A percentile compares a stretch with the other conserved stretches of the same genome.
These are phyloP conservation scores for Alligator sinensis DNA, from an alignment of 2,113 vertebrate species.

Conservation along the genomic window DNA sequence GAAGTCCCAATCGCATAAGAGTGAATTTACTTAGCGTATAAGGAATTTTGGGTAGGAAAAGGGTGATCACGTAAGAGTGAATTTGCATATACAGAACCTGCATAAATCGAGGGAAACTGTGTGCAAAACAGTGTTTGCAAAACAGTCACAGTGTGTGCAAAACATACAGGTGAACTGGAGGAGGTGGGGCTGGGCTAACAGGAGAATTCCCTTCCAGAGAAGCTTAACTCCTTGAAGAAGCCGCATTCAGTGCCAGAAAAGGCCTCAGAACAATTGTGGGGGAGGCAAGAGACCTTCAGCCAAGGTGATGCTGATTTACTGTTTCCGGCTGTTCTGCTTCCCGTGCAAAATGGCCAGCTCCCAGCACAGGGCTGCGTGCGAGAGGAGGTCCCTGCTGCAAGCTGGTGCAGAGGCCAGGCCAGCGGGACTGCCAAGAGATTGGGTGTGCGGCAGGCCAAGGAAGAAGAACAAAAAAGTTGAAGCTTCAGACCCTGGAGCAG, in stretches of 20 bases:
- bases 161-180: conserved; percentile 32
- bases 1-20: too few species aligned
- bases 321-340: conserved; percentile 52
- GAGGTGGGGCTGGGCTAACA: background rate
- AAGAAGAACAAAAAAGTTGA: background rate
- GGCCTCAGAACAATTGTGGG: background rate
- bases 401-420: background rate
- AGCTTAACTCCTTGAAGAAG: conserved; percentile 39
- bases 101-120: too few species aligned
- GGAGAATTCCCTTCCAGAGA: conserved; percentile 20
- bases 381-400: background rate
- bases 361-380: background rate
- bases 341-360: conserved; percentile 16
- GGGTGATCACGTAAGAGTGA: too few species aligned
- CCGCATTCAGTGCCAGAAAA: conserved; percentile 13
- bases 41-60: too few species aligned
- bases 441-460: too few species aligned
- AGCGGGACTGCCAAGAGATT: background rate
- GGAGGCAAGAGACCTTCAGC: background rate
- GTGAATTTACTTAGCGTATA: too few species aligned
- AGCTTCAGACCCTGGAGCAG: background rate
- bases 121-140: background rate
- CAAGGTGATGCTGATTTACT: conserved; percentile 45
- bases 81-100: too few species aligned
- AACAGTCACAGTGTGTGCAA: background rate